Evolutionary conservation across 2,888 invertebrate species (phyloP).

Genomic region (Tyria jacobaeae): DNA sequence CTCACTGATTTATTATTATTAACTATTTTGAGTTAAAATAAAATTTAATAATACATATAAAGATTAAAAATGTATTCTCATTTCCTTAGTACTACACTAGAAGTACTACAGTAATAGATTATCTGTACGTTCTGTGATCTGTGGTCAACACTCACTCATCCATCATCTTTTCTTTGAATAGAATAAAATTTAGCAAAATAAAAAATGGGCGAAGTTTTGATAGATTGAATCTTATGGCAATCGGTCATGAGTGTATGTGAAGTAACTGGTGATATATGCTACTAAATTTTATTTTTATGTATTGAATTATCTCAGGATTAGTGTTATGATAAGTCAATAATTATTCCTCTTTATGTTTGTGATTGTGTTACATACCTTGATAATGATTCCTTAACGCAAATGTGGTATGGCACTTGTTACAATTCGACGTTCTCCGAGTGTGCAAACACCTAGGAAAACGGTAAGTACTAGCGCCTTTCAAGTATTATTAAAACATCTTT

Average conservation of each 20-base stretch:
- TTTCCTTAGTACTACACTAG: not conserved
- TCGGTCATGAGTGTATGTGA: conserved; percentile 48
- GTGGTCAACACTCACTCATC: conserved; percentile 36
- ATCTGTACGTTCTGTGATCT: too few species aligned
- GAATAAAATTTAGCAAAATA: conserved; percentile 46
- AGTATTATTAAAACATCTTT: conserved; percentile 35
- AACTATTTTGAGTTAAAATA: too few species aligned
- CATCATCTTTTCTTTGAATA: conserved; percentile 54
- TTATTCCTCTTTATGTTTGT: conserved; percentile 77
- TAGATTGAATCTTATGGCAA: conserved; percentile 48
- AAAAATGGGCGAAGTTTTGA: conserved; percentile 54
- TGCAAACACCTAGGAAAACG: conserved; percentile 84
- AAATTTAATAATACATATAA: not conserved
- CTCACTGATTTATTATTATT: too few species aligned
- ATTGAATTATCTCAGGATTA: conserved; percentile 74
- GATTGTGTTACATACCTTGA: conserved; percentile 75
- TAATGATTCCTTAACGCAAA: conserved; percentile 79
- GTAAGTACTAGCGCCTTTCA: conserved; percentile 64
- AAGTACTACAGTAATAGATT: too few species aligned
- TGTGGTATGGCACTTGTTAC: conserved; percentile 86
- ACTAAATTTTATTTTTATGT: conserved; percentile 55
- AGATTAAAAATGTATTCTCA: not conserved
- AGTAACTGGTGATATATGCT: conserved; percentile 51
- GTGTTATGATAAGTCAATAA: conserved; percentile 71
- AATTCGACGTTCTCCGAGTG: conserved; percentile 84